Evolutionary conservation across 2,797 vertebrate genomes (phyloP).

Genomic region (Rhyacichthys aspro): DNA sequence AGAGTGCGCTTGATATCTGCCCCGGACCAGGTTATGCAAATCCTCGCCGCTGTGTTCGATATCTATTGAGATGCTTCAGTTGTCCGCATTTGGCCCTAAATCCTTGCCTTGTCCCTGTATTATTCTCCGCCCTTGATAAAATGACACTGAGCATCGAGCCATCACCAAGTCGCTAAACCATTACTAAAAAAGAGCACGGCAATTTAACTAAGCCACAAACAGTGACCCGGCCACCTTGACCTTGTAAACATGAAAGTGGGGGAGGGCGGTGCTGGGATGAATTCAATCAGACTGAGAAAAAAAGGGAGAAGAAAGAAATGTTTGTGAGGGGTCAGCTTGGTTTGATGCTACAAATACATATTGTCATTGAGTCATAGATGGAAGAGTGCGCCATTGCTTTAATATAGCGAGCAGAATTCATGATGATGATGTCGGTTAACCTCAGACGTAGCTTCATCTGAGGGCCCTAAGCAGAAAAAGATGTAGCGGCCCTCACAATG

Average conservation of each 20-base stretch:
- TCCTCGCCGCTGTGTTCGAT: conserved; percentile 68
- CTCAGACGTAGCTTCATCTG: no score
- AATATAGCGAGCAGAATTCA: no score
- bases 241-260: conserved; percentile 76
- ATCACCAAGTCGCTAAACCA: conserved; percentile 76
- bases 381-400: conserved; percentile 9
- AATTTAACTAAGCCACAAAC: conserved; percentile 79
- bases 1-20: conserved; percentile 78
- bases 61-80: conserved; percentile 76
- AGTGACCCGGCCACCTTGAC: conserved; percentile 80
- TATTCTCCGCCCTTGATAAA: conserved; percentile 78
- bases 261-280: conserved; percentile 53
- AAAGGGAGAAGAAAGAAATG: conserved; percentile 63
- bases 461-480: no score
- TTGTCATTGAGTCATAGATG: conserved; percentile 38
- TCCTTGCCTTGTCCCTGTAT: conserved; percentile 68
- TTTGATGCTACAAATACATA: conserved; percentile 61
- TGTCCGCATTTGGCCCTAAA: conserved; percentile 73
- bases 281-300: conserved; percentile 70
- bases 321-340: conserved; percentile 56
- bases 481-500: no score
- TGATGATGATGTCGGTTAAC: no score
- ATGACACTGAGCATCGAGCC: conserved; percentile 76
- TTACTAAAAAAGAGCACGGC: conserved; percentile 70
- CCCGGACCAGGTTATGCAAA: conserved; percentile 79